Base-by-base conservation (phyloP, 2,888 invertebrate genomes). In the Clepsis dumicolana region DNA sequence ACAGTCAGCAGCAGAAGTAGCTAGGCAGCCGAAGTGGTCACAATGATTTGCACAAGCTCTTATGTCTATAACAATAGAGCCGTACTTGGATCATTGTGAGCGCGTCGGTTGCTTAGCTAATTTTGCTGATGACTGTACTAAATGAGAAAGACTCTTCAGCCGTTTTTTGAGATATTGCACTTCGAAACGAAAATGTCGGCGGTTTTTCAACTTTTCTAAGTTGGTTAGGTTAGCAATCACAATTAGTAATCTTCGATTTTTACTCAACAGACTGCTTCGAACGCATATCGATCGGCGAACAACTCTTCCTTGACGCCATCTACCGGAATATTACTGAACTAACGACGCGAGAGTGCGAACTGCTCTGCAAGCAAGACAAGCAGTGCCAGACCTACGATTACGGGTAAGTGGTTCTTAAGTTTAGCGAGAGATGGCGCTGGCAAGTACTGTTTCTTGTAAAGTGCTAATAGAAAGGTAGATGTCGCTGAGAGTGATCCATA, bases 381-480 rank as follows among this genome's bases (percentile, higher is more conserved):
- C 94, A 94, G 76, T 96, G 96, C 79, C 95, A 95, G 80, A 91
- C 94, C 63, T 95, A 95, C 75, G 94, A 95, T 78, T 95, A 95
- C 76, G 95, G 95, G 95, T 95, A 76, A 89, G 90, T 84, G 53
- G 57, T 65, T 50, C 24, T 12, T 35, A 7, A 1, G n/a, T 38
- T 56, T 0, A 1, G 5, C n/a, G 48, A 5, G n/a, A 56, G 66
- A 56, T 56, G 61, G 66, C 54, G 56, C 25, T 54, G 25, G 25
- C 14, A 24, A 8, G 18, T 44, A 24, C 25, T 57, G 14, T 4
- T 65, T 52, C 21, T 57, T 53, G 7, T 44, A 14, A 7, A 16
- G 4, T 14, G 32, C 32, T 27, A 53, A 0, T 54, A n/a, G n/a
- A n/a, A n/a, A n/a, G n/a, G 2, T 70, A 86, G 84, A 82, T 85